Evolutionary conservation across 2,888 invertebrate species (phyloP).

Genomic region (Dinocampus coccinellae): DNA sequence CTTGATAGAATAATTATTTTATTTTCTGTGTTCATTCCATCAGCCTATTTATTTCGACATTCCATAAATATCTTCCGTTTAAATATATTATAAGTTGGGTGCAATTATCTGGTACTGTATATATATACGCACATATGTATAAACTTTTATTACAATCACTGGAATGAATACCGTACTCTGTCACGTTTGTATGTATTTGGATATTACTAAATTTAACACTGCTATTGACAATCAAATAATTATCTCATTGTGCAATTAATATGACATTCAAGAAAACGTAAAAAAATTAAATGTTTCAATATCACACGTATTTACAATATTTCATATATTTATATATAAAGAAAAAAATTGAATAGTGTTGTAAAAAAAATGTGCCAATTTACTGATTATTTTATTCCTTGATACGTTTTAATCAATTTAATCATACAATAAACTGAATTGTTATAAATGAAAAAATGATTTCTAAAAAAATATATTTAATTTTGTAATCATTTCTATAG

Average conservation of each 20-base stretch:
- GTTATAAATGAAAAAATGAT: no score
- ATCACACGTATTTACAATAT: not conserved
- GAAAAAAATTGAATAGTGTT: not conserved
- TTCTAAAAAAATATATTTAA: no score
- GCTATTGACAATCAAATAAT: no score
- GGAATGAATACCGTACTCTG: slow-evolving; percentile 3
- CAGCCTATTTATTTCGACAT: slow-evolving; percentile 24
- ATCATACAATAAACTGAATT: not conserved
- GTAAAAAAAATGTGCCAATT: not conserved
- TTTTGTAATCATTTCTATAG: no score
- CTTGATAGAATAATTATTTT: slow-evolving; percentile 1
- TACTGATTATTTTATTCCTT: not conserved
- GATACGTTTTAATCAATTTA: not conserved
- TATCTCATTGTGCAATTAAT: no score
- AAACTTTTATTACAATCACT: not conserved
- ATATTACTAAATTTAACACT: no score
- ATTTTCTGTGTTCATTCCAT: not conserved
- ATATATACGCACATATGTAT: not conserved
- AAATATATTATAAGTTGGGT: not conserved
- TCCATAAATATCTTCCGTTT: slow-evolving; percentile 32
- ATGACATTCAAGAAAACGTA: no score
- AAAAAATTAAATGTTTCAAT: not conserved
- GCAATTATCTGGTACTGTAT: not conserved
- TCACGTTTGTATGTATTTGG: slow-evolving; percentile 15
- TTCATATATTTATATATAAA: not conserved